These are phyloP conservation scores for Cossypha niveicapilla DNA, from an alignment of 2,797 vertebrate genomes.

Conservation along the genomic window DNA sequence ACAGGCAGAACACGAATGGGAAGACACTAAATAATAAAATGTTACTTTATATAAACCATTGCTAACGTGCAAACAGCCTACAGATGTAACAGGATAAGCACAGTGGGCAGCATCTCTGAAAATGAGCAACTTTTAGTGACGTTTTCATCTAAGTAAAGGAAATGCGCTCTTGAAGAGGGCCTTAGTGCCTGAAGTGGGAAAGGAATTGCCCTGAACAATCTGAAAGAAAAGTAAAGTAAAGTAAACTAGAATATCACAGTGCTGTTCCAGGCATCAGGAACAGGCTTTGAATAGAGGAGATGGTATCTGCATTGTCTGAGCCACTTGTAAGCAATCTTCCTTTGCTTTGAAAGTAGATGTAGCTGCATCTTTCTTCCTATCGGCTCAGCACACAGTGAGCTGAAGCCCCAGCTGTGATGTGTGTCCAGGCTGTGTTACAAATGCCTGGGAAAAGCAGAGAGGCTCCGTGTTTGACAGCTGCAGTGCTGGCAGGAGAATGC, in stretches of 20 bases:
- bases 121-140: not conserved
- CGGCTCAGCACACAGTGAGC: not conserved
- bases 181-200: not conserved
- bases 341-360: not conserved
- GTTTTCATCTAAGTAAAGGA: not conserved
- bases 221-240: not conserved
- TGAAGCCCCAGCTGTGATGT: not conserved
- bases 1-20: not conserved
- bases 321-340: not conserved
- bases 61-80: not conserved
- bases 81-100: not conserved
- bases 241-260: not conserved
- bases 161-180: not conserved
- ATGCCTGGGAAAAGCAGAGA: not conserved
- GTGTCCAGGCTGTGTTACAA: not conserved
- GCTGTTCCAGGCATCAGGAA: not conserved
- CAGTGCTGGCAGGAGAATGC: not conserved
- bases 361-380: not conserved
- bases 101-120: not conserved
- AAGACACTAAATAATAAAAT: not conserved
- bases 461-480: not conserved
- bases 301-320: not conserved
- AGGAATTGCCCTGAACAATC: not conserved
- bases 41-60: not conserved
- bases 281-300: not conserved